Evolutionary conservation across 1,140 invertebrate species (phyloP), one percentile per base, ranked within the genome.

Genomic region (Bombus ignitus): DNA sequence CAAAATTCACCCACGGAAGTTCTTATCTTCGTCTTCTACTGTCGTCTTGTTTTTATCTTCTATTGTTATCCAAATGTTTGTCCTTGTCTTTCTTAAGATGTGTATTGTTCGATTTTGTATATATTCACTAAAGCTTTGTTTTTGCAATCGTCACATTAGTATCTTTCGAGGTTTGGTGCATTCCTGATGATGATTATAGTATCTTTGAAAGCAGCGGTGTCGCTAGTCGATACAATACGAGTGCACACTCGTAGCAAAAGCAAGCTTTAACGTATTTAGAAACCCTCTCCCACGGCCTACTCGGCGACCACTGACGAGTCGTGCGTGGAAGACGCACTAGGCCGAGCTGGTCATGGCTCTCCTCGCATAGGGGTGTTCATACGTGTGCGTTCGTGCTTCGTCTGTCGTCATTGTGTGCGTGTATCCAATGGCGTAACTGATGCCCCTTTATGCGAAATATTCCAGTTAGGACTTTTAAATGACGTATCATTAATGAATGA

Each of bases 301-400:
- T 86, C 87, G 57, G 80, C 87, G 88, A 89, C 88, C 88, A 89
- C 88, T 89, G 88, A 89, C 87, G 87, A 78, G 35, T 18, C 73
- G 76, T 66, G 73, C 76, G 81, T 88, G 42, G 47, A 47, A 82
- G 79, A 86, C 59, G 80, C 37, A 53, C 71, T 75, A 47, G 25
- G 42, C 71, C 81, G 70, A 62, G 75, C 76, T 73, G 81, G 81
- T 81, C 86, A 84, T 62, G 65, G 76, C 39, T 57, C 59, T 59
- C 28, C 57, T 59, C 32, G 72, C 82, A 88, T 78, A 85, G 62
- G 87, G 88, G 87, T 89, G 83, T 53, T 25, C 35, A 2, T 25
- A 4, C 39, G 32, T 74, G 65, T 86, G 88, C 74, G 53, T 59
- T 65, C 25, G 73, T 82, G 72, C 4, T 12, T 68, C 22, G 44